These are phyloP conservation scores for Romanogobio albipinnatus DNA, from an alignment of 2,113 vertebrate species.

Conservation along the genomic window DNA sequence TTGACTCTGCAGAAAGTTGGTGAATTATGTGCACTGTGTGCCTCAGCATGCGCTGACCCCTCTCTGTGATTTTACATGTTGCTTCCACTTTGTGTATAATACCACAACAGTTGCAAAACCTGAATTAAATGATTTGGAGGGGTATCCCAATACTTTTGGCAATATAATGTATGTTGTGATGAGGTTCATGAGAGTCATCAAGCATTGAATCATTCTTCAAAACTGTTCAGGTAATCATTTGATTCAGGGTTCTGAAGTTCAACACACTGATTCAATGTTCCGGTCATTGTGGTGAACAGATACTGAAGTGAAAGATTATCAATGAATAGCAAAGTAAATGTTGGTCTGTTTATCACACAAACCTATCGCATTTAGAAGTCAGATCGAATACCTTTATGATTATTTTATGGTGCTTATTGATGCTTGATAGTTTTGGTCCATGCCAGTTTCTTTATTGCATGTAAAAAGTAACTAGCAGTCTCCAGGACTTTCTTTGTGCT, in stretches of 20 bases:
- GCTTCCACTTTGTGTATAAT: no score
- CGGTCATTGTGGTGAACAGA: not conserved
- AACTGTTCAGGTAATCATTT: not conserved
- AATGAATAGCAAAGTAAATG: not conserved
- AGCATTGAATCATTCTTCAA: not conserved
- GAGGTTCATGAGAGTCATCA: not conserved
- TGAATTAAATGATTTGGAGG: no score
- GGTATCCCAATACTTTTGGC: no score
- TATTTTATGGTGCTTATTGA: not conserved
- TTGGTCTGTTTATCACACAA: not conserved
- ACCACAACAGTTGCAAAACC: no score
- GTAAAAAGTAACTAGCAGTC: not conserved
- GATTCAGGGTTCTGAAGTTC: not conserved
- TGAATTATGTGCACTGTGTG: no score
- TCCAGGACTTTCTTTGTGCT: not conserved
- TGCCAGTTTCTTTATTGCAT: not conserved
- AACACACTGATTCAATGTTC: not conserved
- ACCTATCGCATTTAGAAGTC: not conserved
- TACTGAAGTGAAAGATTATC: not conserved
- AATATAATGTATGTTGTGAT: not conserved
- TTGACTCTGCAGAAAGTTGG: no score
- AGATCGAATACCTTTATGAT: not conserved
- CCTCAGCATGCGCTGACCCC: no score
- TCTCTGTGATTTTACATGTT: no score
- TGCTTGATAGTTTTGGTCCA: not conserved